phyloP scores from a whole-genome alignment of 2,113 vertebrate genomes.

The Connochaetes taurinus region DNA sequence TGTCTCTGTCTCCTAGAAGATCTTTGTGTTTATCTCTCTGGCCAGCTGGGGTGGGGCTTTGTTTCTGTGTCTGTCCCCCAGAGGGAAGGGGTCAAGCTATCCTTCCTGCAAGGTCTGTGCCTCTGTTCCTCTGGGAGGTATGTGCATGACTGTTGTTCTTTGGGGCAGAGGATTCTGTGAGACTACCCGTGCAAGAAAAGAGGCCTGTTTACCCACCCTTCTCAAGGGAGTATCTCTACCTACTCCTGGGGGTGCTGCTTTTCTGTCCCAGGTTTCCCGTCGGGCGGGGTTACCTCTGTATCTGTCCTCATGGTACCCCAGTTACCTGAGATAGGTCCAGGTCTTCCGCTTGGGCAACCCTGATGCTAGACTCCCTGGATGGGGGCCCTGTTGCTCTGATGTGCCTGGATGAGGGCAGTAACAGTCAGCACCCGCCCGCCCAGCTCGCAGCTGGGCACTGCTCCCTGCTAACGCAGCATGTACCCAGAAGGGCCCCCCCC shows the following conservation, averaged over 20 bases:
- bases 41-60: background rate
- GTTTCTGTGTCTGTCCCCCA: background rate
- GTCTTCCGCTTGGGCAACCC: background rate
- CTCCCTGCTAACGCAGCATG: conserved; percentile 65
- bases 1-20: background rate
- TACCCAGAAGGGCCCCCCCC: background rate
- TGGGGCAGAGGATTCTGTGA: background rate
- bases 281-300: background rate
- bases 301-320: background rate
- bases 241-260: background rate
- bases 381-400: background rate
- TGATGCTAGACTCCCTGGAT: background rate
- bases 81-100: background rate
- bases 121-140: background rate
- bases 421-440: background rate
- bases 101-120: background rate
- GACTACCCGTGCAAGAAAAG: background rate
- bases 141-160: background rate
- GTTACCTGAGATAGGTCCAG: background rate
- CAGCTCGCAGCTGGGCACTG: conserved; percentile 33
- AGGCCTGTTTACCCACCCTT: background rate
- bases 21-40: background rate
- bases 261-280: background rate
- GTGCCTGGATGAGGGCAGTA: background rate
- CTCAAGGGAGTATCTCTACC: background rate